A percentile compares a stretch with the other conserved stretches of the same genome.
phyloP scores from a whole-genome alignment of 2,113 vertebrate species.

The Tupaia tana region DNA sequence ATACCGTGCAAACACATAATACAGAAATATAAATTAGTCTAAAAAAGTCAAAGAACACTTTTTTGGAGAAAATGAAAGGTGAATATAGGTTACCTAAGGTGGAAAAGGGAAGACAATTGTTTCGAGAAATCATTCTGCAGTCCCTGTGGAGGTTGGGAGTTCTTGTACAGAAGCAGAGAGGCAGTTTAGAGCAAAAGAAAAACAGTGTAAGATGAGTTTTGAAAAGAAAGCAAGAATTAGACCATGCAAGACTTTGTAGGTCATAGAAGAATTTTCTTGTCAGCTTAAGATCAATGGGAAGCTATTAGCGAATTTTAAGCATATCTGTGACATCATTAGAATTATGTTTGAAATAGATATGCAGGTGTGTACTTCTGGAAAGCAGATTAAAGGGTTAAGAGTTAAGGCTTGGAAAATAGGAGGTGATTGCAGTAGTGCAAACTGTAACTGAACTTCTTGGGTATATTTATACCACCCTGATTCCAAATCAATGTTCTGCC shows the following conservation, averaged over 20 bases:
- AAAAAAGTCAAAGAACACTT: background rate
- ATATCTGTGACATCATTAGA: background rate
- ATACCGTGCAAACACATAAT: background rate
- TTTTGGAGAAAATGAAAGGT: background rate
- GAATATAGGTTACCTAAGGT: background rate
- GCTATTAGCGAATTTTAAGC: background rate
- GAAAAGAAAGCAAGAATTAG: background rate
- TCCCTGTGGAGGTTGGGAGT: background rate
- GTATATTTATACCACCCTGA: background rate
- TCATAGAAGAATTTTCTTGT: background rate
- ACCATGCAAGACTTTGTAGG: background rate
- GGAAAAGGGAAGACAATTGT: background rate
- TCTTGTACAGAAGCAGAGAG: background rate
- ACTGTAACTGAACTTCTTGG: background rate
- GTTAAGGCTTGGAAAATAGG: background rate
- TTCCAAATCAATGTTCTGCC: background rate
- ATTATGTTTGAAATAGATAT: background rate
- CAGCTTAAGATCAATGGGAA: background rate
- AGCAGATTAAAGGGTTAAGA: background rate
- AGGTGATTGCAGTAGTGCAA: background rate
- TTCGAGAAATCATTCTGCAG: constrained; percentile 6
- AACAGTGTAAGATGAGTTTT: background rate
- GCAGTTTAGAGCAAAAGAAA: background rate
- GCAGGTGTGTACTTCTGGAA: background rate
- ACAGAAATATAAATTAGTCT: background rate